Evolutionary conservation across 2,797 vertebrate genomes (phyloP).

Genomic region (Xenops minutus): DNA sequence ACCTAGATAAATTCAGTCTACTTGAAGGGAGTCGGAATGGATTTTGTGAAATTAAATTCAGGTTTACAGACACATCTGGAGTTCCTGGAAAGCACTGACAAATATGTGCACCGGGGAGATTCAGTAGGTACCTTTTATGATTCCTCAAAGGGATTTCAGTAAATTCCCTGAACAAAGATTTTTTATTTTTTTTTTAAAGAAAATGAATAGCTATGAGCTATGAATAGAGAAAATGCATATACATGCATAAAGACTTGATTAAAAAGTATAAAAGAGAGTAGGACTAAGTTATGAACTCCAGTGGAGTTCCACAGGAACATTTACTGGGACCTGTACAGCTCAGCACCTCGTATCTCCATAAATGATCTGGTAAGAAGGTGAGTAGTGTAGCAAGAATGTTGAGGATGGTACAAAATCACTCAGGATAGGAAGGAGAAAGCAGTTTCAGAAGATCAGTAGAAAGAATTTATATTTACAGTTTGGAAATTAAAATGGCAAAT

Average conservation of each 20-base stretch:
- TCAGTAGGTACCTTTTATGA: background rate
- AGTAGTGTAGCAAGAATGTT: background rate
- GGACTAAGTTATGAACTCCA: background rate
- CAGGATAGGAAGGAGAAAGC: background rate
- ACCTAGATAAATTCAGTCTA: background rate
- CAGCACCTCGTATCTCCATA: background rate
- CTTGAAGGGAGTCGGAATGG: background rate
- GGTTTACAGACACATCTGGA: background rate
- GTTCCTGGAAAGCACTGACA: background rate
- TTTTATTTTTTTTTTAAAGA: background rate
- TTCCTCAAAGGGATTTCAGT: background rate
- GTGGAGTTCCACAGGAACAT: background rate
- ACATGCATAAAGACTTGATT: background rate
- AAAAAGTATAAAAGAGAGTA: background rate
- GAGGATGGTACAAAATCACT: background rate
- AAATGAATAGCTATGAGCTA: accelerated
- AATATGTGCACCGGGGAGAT: background rate
- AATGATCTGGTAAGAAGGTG: background rate
- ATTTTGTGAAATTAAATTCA: background rate
- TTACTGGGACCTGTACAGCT: background rate
- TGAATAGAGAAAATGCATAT: background rate
- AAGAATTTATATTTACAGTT: background rate
- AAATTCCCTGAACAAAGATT: background rate
- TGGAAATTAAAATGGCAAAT: background rate
- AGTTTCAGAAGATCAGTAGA: background rate